These are phyloP conservation scores for Heterotis niloticus DNA, from an alignment of 2,113 vertebrate genomes.

Conservation along the genomic window DNA sequence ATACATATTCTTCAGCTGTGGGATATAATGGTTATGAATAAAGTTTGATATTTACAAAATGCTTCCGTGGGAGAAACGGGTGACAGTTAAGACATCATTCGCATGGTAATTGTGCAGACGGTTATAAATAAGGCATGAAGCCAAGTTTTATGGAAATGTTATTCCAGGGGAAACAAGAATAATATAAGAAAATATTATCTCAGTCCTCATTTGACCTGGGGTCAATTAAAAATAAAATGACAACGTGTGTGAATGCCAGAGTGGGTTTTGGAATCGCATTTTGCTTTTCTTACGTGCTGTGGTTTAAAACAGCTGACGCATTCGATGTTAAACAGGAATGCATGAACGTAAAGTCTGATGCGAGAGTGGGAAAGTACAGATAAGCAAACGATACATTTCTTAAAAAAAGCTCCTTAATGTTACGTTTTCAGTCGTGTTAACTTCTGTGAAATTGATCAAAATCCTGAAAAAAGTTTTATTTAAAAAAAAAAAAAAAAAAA, in stretches of 20 bases:
- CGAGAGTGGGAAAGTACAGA: too few species aligned
- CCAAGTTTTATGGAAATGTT: conserved; percentile 64
- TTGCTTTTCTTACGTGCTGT: conserved; percentile 40
- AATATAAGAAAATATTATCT: conserved; percentile 73
- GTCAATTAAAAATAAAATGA: conserved; percentile 66
- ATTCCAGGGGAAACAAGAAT: conserved; percentile 63
- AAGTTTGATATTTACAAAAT: conserved; percentile 74
- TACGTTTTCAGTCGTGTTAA: neutral
- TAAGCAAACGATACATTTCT: neutral
- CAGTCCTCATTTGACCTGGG: conserved; percentile 58
- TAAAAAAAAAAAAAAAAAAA: too few species aligned
- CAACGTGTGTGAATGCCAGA: conserved; percentile 40
- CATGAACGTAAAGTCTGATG: neutral
- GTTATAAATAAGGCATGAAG: conserved; percentile 70
- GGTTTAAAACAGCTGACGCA: conserved; percentile 42
- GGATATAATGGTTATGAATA: too few species aligned
- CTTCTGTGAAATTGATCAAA: neutral
- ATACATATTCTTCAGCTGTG: neutral
- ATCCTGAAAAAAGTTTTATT: neutral
- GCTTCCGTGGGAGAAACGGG: conserved; percentile 58
- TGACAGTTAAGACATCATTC: conserved; percentile 64
- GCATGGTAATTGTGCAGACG: conserved; percentile 65
- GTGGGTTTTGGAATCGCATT: conserved; percentile 44
- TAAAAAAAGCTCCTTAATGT: neutral
- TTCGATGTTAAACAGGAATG: conserved; percentile 44